These are phyloP conservation scores for Eupithecia dodoneata DNA, from an alignment of 2,888 invertebrate species.

Conservation along the genomic window DNA sequence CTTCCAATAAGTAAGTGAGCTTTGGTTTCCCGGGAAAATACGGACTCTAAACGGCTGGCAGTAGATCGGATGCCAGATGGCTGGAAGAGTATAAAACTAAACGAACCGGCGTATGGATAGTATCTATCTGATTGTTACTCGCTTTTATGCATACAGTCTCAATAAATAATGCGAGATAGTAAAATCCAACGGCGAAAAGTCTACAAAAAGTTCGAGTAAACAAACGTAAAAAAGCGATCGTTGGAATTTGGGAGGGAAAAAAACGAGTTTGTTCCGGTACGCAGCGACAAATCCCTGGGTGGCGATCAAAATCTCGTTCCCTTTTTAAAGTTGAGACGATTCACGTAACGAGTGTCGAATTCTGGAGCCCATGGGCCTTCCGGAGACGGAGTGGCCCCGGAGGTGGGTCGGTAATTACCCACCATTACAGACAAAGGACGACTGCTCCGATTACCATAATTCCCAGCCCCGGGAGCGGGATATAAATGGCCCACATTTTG, in stretches of 20 bases:
- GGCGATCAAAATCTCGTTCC: conserved; percentile 79
- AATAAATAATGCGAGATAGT: conserved; percentile 65
- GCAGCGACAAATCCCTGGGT: conserved; percentile 72
- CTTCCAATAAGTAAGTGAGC: conserved; percentile 77
- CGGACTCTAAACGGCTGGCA: conserved; percentile 63
- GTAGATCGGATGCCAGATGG: conserved; percentile 71
- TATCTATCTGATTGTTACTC: conserved; percentile 71
- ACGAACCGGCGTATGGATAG: conserved; percentile 73
- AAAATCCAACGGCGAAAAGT: conserved; percentile 53
- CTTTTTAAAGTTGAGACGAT: conserved; percentile 83
- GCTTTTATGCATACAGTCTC: conserved; percentile 65
- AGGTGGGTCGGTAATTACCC: conserved; percentile 82
- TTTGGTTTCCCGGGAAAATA: conserved; percentile 68
- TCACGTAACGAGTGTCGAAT: conserved; percentile 83
- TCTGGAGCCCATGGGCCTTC: conserved; percentile 71
- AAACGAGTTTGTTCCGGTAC: conserved; percentile 65
- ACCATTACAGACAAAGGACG: conserved; percentile 84
- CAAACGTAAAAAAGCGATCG: conserved; percentile 54
- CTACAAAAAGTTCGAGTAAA: conserved; percentile 54
- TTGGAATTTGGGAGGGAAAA: conserved; percentile 62
- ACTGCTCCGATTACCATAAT: conserved; percentile 83
- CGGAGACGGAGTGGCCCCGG: conserved; percentile 76
- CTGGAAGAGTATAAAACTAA: conserved; percentile 77
- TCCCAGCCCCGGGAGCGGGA: conserved; percentile 78
- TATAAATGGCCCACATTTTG: conserved; percentile 83